These are phyloP conservation scores for Oreonectes daqikongensis DNA, from an alignment of 2,797 vertebrate species.

Conservation along the genomic window DNA sequence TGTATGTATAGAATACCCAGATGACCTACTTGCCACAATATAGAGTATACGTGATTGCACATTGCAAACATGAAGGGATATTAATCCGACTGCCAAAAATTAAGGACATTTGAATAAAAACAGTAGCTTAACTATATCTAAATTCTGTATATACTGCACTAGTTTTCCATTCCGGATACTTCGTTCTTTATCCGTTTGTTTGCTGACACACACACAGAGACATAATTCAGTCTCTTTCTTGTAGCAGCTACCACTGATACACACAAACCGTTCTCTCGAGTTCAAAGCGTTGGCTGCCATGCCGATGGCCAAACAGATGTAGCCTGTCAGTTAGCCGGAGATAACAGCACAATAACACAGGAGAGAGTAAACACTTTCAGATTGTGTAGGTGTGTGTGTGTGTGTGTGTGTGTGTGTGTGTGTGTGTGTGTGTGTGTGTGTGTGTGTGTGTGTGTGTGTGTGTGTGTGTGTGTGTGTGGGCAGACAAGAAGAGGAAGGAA, in stretches of 20 bases:
- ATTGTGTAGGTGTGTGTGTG: not conserved
- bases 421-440: not conserved
- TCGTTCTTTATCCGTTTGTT: constrained; percentile 11
- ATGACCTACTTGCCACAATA: constrained; percentile 2
- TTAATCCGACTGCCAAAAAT: not conserved
- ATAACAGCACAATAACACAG: constrained; percentile 37
- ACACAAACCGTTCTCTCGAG: constrained; percentile 30
- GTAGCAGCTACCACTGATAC: constrained; percentile 27
- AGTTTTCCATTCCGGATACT: constrained; percentile 14
- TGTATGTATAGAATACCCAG: not conserved
- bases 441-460: too few species aligned
- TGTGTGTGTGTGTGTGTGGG: not conserved
- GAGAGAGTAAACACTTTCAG: constrained; percentile 42
- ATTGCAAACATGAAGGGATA: not conserved
- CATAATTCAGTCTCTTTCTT: constrained; percentile 26
- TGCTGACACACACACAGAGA: constrained; percentile 17
- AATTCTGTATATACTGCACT: not conserved
- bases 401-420: not conserved
- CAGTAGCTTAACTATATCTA: too few species aligned
- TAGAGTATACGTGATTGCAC: not conserved
- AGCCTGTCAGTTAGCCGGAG: constrained; percentile 43
- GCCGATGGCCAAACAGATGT: constrained; percentile 58
- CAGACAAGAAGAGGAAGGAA: not conserved
- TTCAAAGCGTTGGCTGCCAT: constrained; percentile 52
- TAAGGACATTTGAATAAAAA: too few species aligned